Conservation (phyloP, 1,140 invertebrate genomes). For the Drosophila obscura region DNA sequence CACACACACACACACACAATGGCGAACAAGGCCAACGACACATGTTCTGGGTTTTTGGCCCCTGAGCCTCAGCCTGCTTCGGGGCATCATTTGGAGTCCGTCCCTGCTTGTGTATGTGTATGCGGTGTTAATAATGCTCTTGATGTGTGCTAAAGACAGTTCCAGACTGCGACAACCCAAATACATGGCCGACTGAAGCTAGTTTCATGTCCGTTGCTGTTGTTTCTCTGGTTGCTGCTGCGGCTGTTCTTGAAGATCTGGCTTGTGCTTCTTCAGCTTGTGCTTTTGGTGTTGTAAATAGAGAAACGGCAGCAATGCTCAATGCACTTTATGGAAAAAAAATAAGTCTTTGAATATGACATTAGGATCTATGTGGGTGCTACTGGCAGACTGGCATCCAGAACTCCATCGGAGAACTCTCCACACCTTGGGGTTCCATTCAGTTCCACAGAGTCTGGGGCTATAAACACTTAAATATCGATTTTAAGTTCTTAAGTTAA, state of each 20-base stretch:
- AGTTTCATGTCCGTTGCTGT: slow-evolving; percentile 35
- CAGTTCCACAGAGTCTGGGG: too few species aligned
- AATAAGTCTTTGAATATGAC: too few species aligned
- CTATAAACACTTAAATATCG: too few species aligned
- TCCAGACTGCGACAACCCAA: slow-evolving; percentile 64
- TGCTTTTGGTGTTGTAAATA: neutral
- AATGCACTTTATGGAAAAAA: too few species aligned
- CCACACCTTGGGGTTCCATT: too few species aligned
- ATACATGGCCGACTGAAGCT: slow-evolving; percentile 39
- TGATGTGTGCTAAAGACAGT: slow-evolving; percentile 80
- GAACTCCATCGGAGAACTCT: too few species aligned
- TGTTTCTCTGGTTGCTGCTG: slow-evolving; percentile 8
- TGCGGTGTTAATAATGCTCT: slow-evolving; percentile 79
- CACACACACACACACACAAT: neutral
- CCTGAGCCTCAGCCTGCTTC: slow-evolving; percentile 52
- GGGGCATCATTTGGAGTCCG: slow-evolving; percentile 66
- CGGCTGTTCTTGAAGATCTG: slow-evolving; percentile 1
- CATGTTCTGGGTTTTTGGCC: slow-evolving; percentile 72
- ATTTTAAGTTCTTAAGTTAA: neutral
- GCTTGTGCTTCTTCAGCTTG: too few species aligned
- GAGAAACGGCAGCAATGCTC: too few species aligned
- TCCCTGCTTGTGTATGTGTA: slow-evolving; percentile 41
- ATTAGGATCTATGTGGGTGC: too few species aligned
- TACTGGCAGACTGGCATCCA: too few species aligned
- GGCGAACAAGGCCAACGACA: slow-evolving; percentile 54